Percentiles rank a stretch among this genome's conserved stretches.
phyloP scores from a whole-genome alignment of 2,797 vertebrate genomes.

The Netta rufina region DNA sequence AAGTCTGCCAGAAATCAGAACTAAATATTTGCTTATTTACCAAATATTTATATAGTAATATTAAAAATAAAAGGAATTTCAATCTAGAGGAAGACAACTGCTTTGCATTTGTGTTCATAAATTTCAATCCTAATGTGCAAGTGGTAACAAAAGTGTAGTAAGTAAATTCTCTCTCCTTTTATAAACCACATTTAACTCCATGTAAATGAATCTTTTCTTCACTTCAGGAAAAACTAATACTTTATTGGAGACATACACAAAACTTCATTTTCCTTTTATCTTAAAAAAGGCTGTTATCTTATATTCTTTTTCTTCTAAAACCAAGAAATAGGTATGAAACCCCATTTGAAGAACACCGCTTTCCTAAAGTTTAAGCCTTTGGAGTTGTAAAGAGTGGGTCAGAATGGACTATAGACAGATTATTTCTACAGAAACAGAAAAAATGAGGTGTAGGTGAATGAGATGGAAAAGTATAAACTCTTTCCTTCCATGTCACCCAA shows the following conservation, averaged over 20 bases:
- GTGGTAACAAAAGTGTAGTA: background rate
- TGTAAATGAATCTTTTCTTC: background rate
- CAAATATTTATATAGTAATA: constrained; percentile 9
- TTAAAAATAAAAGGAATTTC: background rate
- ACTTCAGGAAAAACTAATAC: background rate
- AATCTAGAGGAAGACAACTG: background rate
- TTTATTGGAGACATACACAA: background rate
- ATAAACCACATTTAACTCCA: background rate
- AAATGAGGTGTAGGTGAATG: background rate
- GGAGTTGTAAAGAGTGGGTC: background rate
- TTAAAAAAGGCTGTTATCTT: background rate
- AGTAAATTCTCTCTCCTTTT: background rate
- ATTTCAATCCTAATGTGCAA: background rate
- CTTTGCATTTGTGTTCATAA: background rate
- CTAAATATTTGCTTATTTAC: background rate
- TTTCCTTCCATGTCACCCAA: background rate
- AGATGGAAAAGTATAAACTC: background rate
- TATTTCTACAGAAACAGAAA: background rate
- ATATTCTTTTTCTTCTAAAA: background rate
- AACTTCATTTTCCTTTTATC: background rate
- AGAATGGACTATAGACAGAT: background rate
- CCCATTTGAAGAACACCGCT: background rate
- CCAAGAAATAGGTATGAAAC: background rate
- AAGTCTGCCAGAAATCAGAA: background rate
- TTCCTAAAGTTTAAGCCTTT: background rate